Base-by-base conservation (phyloP, 92 coral and sea anemone genomes). In the Desmophyllum pertusum region DNA sequence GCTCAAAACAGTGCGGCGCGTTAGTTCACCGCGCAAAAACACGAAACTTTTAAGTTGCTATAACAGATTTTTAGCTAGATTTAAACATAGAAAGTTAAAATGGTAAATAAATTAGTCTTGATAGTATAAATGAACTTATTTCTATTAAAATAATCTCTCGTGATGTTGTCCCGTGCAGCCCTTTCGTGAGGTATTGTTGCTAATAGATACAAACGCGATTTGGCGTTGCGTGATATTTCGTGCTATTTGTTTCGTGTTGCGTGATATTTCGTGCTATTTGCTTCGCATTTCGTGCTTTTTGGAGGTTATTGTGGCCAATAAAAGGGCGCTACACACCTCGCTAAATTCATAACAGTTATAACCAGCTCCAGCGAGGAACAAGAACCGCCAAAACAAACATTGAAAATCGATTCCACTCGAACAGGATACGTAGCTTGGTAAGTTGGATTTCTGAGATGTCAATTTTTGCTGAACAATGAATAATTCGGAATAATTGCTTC, bases 171-270 rank as follows among this genome's bases (percentile, higher is more conserved):
- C 69, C 48, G 50, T 53, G 36, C 25, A 42, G 13, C 33, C 46
- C 30, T 76, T 36, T 42, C 82, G 57, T 62, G 82, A 78, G 27
- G 30, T 40, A 78, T 78, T 78, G 82, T 78, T 78, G 57, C 72
- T 39, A 78, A 78, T 55, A 25, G 36, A 21, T 62, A 29, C 67
- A 51, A 53, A 17, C 29, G 18, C 9, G 29, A 1, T 29, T 48
- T 33, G 39, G 64, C 43, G 65, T 74, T 57, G 25, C 55, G 53
- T 40, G 76, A 39, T 42, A 18, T 75, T 50, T 75, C 31, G 65
- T 75, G 79, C 1, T 75, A 51, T 75, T 51, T 50, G 48, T 29
- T n/a, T 39, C 45, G 74, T n/a, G n/a, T n/a, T n/a, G n/a, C n/a
- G n/a, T n/a, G n/a, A n/a, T n/a, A n/a, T n/a, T n/a, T n/a, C n/a